These are phyloP conservation scores for Microplitis mediator DNA, from an alignment of 1,140 invertebrate species.

Conservation along the genomic window DNA sequence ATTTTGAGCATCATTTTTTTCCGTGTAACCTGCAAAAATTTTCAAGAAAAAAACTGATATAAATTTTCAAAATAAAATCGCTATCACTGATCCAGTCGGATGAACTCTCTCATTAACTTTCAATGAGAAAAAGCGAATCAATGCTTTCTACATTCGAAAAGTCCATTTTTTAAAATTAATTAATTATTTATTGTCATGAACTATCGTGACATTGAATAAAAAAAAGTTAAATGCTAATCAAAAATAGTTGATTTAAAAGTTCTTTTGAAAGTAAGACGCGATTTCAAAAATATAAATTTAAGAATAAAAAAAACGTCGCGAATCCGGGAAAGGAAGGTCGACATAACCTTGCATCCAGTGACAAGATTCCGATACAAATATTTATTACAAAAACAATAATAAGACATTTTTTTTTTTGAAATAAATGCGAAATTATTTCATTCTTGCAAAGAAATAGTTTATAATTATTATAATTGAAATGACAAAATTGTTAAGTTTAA, in stretches of 20 bases:
- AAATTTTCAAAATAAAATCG: too few relatives aligned
- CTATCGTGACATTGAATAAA: too few relatives aligned
- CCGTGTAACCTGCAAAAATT: too few relatives aligned
- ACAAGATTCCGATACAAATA: constrained; percentile 1
- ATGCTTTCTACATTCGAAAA: neutral
- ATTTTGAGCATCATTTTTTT: too few relatives aligned
- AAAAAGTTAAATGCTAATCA: too few relatives aligned
- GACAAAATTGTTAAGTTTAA: neutral
- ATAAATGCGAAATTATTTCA: neutral
- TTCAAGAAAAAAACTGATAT: too few relatives aligned
- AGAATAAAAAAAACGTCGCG: neutral
- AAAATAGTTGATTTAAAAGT: too few relatives aligned
- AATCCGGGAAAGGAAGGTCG: constrained; percentile 17
- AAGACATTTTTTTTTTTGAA: too few relatives aligned
- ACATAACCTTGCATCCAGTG: constrained; percentile 18
- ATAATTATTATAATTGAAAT: neutral
- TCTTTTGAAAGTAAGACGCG: too few relatives aligned
- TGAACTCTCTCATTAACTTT: neutral
- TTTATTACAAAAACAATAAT: neutral
- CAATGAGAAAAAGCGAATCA: neutral
- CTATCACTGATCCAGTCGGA: too few relatives aligned
- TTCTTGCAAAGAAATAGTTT: neutral
- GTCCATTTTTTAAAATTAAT: neutral
- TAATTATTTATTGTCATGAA: neutral
- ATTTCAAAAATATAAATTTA: too few relatives aligned